Percentiles rank a stretch among this genome's conserved stretches.
Conservation (phyloP, 2,113 vertebrate species). For the Spizaetus ornatus region DNA sequence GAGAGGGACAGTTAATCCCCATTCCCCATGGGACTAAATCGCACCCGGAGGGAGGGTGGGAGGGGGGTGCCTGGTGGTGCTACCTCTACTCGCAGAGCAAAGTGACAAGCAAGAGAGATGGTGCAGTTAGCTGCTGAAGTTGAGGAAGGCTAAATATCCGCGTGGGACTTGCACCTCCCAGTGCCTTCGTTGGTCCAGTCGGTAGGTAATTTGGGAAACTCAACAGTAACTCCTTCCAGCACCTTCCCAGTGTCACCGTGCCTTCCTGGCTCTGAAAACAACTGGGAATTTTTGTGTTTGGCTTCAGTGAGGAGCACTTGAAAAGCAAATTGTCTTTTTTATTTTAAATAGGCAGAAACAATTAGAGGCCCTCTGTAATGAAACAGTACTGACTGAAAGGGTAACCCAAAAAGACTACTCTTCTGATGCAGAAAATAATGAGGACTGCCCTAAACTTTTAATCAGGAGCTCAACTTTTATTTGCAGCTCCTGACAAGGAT, state of each 20-base stretch:
- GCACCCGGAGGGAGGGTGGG: neutral
- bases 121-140: neutral
- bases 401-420: neutral
- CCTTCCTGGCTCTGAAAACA: neutral
- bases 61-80: too few species aligned
- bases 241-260: neutral
- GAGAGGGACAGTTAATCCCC: neutral
- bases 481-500: slow-evolving; percentile 15
- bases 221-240: neutral
- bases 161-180: rapidly evolving
- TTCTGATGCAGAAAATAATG: slow-evolving; percentile 28
- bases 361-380: neutral
- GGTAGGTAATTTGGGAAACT: neutral
- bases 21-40: rapidly evolving
- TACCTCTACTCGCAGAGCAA: neutral
- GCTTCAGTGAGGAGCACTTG: neutral
- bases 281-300: neutral
- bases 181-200: rapidly evolving
- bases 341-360: neutral
- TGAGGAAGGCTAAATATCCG: neutral
- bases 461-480: slow-evolving; percentile 38
- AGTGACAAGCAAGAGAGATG: neutral
- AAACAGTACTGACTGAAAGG: neutral
- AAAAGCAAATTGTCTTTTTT: neutral
- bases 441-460: slow-evolving; percentile 44